These are phyloP conservation scores for Meloidogyne floridensis DNA, from an alignment of 1,140 invertebrate species.

Conservation along the genomic window DNA sequence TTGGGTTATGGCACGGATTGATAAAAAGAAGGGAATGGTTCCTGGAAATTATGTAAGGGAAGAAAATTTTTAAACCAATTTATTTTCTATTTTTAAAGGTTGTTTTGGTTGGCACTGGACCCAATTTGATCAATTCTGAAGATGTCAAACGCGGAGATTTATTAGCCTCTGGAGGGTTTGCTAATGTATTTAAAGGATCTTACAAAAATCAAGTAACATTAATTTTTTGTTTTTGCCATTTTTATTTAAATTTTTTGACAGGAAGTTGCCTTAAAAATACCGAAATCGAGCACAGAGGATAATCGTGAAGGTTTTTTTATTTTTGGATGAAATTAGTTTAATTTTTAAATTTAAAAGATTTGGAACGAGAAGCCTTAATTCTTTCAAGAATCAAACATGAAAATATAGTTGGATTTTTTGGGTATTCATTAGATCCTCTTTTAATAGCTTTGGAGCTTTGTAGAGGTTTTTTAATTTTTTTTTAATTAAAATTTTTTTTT, in stretches of 20 bases:
- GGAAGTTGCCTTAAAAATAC: slow-evolving; percentile 32
- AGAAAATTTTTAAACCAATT: neutral
- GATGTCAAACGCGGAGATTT: neutral
- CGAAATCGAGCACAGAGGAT: neutral
- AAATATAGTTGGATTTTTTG: slow-evolving; percentile 40
- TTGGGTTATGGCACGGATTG: slow-evolving; percentile 33
- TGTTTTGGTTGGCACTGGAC: slow-evolving; percentile 28
- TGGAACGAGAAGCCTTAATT: slow-evolving; percentile 39
- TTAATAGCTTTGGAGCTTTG: slow-evolving; percentile 40
- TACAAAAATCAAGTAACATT: slow-evolving; percentile 24
- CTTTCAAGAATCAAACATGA: slow-evolving; percentile 31
- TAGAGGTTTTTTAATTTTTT: slow-evolving; percentile 28
- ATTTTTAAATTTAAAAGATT: slow-evolving; percentile 18
- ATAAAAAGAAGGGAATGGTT: slow-evolving; percentile 33
- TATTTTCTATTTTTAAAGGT: neutral
- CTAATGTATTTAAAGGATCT: slow-evolving; percentile 31
- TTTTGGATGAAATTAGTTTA: neutral
- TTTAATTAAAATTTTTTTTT: neutral
- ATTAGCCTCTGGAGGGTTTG: slow-evolving; percentile 24
- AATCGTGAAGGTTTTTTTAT: neutral
- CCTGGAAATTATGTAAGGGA: slow-evolving; percentile 27
- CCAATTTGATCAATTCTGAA: slow-evolving; percentile 15
- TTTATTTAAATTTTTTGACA: neutral
- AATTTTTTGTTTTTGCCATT: neutral
- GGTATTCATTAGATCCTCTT: slow-evolving; percentile 28